Conservation (phyloP, 2,797 vertebrate genomes). For the Dromococcyx pavoninus region DNA sequence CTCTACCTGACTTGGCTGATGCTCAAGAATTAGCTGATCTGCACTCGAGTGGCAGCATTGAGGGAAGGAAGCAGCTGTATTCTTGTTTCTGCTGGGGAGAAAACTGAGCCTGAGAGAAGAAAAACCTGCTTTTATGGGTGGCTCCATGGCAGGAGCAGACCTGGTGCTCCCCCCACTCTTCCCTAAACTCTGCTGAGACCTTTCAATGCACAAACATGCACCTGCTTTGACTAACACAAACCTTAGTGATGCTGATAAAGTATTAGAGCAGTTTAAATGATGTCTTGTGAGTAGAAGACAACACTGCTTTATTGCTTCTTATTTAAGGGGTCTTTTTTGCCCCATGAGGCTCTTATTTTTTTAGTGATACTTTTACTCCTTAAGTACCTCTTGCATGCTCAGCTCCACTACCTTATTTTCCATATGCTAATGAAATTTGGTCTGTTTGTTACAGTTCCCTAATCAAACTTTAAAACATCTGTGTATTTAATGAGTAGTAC, state of each 20-base stretch:
- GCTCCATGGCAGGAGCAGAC: background rate
- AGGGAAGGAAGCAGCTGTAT: background rate
- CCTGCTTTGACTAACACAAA: no score
- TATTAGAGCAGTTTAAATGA: no score
- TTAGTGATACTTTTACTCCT: background rate
- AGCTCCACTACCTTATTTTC: constrained; percentile 35
- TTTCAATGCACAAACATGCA: no score
- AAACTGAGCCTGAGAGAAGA: background rate
- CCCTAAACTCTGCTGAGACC: no score
- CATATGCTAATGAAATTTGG: constrained; percentile 40
- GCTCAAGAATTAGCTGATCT: background rate
- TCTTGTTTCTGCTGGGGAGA: background rate
- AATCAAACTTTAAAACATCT: constrained; percentile 64
- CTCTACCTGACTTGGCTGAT: background rate
- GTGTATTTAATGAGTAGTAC: constrained; percentile 61
- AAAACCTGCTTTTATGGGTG: background rate
- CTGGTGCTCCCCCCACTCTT: background rate
- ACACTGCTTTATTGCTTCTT: background rate
- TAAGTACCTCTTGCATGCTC: constrained; percentile 47
- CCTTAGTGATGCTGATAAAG: no score
- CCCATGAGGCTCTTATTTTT: background rate
- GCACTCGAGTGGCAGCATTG: background rate
- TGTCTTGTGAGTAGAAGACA: no score
- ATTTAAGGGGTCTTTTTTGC: background rate
- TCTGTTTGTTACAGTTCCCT: constrained; percentile 17